These are phyloP conservation scores for Narcine bancroftii DNA, from an alignment of 2,113 vertebrate genomes.

Conservation along the genomic window DNA sequence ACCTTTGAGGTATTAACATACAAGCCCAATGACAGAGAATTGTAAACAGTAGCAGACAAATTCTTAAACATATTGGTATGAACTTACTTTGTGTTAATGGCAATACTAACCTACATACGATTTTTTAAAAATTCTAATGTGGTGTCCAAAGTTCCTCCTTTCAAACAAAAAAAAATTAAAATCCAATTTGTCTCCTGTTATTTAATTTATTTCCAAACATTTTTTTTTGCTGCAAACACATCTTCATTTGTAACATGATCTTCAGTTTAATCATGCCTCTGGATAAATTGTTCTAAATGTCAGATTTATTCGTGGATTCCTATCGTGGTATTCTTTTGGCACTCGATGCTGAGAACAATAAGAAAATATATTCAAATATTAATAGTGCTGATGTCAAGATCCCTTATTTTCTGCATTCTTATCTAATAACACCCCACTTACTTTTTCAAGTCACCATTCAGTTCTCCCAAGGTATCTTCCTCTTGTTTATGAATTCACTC, in stretches of 20 bases:
- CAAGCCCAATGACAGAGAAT: not conserved
- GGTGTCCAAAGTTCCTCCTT: not conserved
- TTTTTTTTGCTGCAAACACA: not conserved
- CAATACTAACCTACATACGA: not conserved
- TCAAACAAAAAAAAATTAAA: not conserved
- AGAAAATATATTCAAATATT: conserved; percentile 37
- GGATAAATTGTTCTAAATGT: conserved; percentile 80
- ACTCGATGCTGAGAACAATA: conserved; percentile 72
- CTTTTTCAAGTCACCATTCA: not conserved
- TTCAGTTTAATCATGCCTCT: conserved; percentile 48
- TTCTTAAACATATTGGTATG: not conserved
- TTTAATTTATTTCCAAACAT: not conserved
- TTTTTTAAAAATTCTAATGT: not conserved
- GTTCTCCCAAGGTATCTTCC: no score
- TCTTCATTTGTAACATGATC: conserved; percentile 42
- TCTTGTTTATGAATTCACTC: not conserved
- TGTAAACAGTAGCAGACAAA: not conserved
- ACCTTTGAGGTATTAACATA: not conserved
- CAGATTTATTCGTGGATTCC: conserved; percentile 77
- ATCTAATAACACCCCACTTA: not conserved
- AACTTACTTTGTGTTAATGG: not conserved
- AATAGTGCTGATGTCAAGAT: not conserved
- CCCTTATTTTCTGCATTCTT: not conserved
- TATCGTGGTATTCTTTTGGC: conserved; percentile 88
- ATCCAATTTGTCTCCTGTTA: not conserved